Conservation (phyloP, 2,888 invertebrate species). For the Cosmia pyralina region DNA sequence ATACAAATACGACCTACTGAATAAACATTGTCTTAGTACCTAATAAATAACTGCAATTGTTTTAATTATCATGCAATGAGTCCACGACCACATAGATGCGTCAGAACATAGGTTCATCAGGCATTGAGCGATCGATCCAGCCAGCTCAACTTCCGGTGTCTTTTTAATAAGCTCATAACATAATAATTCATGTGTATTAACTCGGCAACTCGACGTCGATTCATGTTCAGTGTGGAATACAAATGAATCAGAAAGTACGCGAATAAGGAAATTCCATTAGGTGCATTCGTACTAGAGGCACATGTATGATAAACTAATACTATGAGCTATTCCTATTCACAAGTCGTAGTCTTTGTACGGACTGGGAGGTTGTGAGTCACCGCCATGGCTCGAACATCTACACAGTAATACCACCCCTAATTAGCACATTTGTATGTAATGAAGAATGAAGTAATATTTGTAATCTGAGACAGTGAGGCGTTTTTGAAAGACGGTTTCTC, state of each 20-base stretch:
- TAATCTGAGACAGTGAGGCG: slow-evolving; percentile 37
- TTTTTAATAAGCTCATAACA: slow-evolving; percentile 70
- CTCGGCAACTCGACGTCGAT: slow-evolving; percentile 68
- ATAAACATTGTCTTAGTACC: slow-evolving; percentile 41
- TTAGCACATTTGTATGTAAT: slow-evolving; percentile 63
- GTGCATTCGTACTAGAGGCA: slow-evolving; percentile 73
- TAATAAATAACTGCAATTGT: slow-evolving; percentile 53
- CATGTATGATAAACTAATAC: slow-evolving; percentile 64
- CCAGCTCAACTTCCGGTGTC: slow-evolving; percentile 76
- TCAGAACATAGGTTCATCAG: slow-evolving; percentile 62
- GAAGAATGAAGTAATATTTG: slow-evolving; percentile 50
- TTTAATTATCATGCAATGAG: slow-evolving; percentile 64
- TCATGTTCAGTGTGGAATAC: slow-evolving; percentile 78
- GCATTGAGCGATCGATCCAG: slow-evolving; percentile 65
- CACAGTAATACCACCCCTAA: slow-evolving; percentile 44
- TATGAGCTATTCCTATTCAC: slow-evolving; percentile 68
- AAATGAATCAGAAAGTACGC: slow-evolving; percentile 87
- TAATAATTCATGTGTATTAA: slow-evolving; percentile 75
- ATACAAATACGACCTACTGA: slow-evolving; percentile 38
- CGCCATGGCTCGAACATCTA: slow-evolving; percentile 24
- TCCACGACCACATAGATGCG: slow-evolving; percentile 61
- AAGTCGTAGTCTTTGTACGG: slow-evolving; percentile 59
- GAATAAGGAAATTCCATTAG: slow-evolving; percentile 85
- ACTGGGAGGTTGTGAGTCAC: slow-evolving; percentile 60
- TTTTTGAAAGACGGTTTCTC: slow-evolving; percentile 20